Conservation (phyloP, 2,797 vertebrate species). For the Xenops minutus region DNA sequence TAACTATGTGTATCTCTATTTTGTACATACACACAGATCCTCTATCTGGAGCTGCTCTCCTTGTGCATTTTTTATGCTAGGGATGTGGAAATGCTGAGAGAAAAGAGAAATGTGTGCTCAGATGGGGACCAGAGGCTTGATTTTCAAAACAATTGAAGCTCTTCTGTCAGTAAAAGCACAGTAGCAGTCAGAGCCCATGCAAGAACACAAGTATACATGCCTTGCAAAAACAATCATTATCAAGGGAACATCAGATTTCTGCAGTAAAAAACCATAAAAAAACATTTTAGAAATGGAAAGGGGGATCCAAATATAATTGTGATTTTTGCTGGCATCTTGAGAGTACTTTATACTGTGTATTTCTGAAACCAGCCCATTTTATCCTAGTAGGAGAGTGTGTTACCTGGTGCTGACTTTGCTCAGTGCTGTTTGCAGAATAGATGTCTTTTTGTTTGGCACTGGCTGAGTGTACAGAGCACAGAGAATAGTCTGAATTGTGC, state of each 20-base stretch:
- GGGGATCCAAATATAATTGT: not conserved
- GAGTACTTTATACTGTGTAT: not conserved
- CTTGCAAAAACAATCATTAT: not conserved
- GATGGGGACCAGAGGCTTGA: not conserved
- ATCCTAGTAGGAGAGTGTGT: not conserved
- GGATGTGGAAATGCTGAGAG: not conserved
- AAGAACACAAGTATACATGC: not conserved
- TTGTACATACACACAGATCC: fast-evolving
- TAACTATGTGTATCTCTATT: not conserved
- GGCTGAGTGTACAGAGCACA: not conserved
- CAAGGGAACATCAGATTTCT: not conserved
- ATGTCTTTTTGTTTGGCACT: not conserved
- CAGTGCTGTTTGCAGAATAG: not conserved
- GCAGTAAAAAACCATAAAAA: not conserved
- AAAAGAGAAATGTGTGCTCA: not conserved
- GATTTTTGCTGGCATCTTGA: not conserved
- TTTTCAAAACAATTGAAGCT: not conserved
- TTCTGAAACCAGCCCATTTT: not conserved
- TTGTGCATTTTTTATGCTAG: not conserved
- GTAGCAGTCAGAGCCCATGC: not conserved
- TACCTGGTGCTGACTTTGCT: not conserved
- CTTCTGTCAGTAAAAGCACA: not conserved
- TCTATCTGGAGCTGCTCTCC: not conserved
- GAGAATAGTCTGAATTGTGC: not conserved
- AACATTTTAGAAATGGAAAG: not conserved